Percentiles rank a stretch among this genome's conserved stretches.
These are phyloP conservation scores for Boulengeromyrus knoepffleri DNA, from an alignment of 2,113 vertebrate genomes.

Conservation along the genomic window DNA sequence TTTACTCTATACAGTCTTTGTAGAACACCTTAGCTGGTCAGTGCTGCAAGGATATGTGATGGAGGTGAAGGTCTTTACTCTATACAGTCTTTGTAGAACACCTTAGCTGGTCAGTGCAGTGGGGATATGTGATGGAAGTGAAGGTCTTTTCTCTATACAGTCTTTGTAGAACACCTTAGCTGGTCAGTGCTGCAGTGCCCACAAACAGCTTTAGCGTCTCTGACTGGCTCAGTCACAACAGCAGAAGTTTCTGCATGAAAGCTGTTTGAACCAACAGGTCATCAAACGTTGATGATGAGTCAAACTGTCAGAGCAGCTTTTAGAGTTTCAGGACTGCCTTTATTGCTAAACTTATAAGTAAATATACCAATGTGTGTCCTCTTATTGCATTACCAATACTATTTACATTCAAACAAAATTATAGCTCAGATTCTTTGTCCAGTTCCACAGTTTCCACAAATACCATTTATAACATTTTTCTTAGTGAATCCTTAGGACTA, in stretches of 20 bases:
- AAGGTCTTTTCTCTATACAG: neutral
- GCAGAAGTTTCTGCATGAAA: neutral
- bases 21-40: neutral
- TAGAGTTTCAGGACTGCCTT: neutral
- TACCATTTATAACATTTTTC: neutral
- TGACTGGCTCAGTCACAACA: neutral
- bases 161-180: neutral
- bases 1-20: neutral
- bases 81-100: neutral
- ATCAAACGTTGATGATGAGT: neutral
- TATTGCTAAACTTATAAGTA: constrained; percentile 25
- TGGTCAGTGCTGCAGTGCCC: neutral
- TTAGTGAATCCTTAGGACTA: neutral
- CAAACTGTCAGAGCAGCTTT: neutral
- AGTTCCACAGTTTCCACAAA: neutral
- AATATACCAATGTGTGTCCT: neutral
- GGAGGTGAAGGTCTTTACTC: neutral
- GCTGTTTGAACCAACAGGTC: neutral
- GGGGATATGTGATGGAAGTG: neutral
- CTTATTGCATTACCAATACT: constrained; percentile 5
- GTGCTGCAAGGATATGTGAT: neutral
- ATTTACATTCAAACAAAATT: neutral
- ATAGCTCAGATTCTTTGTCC: neutral
- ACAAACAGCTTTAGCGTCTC: neutral
- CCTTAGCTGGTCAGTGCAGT: neutral